These are phyloP conservation scores for Rissa tridactyla DNA, from an alignment of 2,113 vertebrate species.

Conservation along the genomic window DNA sequence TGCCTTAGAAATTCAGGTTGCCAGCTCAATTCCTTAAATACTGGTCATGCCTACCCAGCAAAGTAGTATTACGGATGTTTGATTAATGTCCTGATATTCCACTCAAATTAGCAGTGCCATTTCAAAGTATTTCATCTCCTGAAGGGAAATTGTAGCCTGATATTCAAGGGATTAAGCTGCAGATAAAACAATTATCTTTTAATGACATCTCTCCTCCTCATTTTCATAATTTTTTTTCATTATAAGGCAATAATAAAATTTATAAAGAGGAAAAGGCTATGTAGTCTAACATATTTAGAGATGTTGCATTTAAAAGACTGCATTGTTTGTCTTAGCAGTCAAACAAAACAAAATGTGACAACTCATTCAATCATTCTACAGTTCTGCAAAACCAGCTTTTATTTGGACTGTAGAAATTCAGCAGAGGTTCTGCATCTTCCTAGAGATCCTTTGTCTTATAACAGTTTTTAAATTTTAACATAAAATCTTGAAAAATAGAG, in stretches of 20 bases:
- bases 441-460: background rate
- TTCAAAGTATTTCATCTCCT: constrained; percentile 42
- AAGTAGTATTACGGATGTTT: background rate
- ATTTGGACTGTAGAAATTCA: background rate
- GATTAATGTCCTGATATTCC: constrained; percentile 39
- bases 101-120: constrained; percentile 39
- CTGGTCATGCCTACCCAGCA: background rate
- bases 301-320: background rate
- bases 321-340: background rate
- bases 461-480: background rate
- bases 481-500: background rate
- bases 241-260: background rate
- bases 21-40: background rate
- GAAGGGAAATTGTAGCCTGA: constrained; percentile 25
- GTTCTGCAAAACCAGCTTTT: background rate
- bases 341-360: background rate
- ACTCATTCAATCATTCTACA: background rate
- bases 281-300: background rate
- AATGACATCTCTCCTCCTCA: background rate
- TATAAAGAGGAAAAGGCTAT: background rate
- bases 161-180: constrained; percentile 12
- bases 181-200: constrained; percentile 54
- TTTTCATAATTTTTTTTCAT: constrained; percentile 29
- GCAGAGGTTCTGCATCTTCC: background rate
- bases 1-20: background rate